These are phyloP conservation scores for Bos javanicus DNA, from an alignment of 2,113 vertebrate species.

Conservation along the genomic window DNA sequence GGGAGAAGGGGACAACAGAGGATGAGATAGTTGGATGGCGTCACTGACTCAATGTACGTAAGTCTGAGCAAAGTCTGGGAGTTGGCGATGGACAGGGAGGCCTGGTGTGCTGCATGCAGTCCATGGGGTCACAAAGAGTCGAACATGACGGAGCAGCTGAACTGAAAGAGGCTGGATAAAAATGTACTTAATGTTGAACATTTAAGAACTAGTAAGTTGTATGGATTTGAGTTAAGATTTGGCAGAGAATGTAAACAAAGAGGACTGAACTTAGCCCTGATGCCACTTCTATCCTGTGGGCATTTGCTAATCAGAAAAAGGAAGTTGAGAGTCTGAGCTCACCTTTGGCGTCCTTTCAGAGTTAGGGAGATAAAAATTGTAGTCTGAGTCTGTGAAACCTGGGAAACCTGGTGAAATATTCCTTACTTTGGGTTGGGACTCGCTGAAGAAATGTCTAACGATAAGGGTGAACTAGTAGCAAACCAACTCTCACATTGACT, in stretches of 20 bases:
- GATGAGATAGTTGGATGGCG: not conserved
- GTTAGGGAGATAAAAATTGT: not conserved
- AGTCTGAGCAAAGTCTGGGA: not conserved
- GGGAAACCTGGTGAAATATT: not conserved
- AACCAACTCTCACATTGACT: not conserved
- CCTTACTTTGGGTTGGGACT: not conserved
- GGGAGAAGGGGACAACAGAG: not conserved
- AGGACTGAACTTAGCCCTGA: not conserved
- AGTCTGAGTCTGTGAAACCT: not conserved
- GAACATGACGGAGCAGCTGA: not conserved
- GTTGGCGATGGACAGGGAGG: not conserved
- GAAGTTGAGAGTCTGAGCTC: not conserved
- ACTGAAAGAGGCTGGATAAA: not conserved
- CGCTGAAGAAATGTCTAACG: not conserved
- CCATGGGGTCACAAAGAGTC: not conserved
- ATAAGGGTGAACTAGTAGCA: not conserved
- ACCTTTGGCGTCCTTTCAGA: not conserved
- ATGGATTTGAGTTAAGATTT: not conserved
- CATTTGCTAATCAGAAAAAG: not conserved
- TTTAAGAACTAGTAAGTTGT: not conserved
- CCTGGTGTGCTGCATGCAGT: not conserved
- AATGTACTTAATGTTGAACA: not conserved
- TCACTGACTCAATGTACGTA: not conserved
- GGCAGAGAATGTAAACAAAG: not conserved
- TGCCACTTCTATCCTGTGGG: not conserved